A percentile compares a stretch with the other conserved stretches of the same genome.
Evolutionary conservation across 2,797 vertebrate species (phyloP).

Genomic region (Rhincodon typus): DNA sequence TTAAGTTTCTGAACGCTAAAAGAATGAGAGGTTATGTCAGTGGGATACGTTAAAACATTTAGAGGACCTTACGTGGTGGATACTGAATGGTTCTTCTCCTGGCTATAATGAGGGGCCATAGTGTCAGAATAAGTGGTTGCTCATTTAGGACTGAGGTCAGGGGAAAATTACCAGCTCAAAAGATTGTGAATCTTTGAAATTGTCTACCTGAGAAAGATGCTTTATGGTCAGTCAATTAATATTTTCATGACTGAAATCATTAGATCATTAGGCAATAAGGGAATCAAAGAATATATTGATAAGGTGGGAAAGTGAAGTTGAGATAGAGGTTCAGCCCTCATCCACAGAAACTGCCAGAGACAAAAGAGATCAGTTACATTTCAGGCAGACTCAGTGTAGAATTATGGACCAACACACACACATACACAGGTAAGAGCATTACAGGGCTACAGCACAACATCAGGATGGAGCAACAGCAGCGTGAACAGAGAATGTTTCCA

Average conservation of each 20-base stretch:
- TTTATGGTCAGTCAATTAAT: background rate
- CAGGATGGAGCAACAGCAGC: no score
- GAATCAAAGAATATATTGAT: background rate
- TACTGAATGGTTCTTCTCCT: background rate
- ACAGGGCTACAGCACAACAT: no score
- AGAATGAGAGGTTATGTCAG: background rate
- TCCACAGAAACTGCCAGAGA: background rate
- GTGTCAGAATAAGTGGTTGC: background rate
- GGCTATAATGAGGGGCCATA: background rate
- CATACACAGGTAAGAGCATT: no score
- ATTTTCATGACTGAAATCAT: background rate
- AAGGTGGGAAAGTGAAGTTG: background rate
- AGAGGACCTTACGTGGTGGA: background rate
- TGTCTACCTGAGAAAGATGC: no score
- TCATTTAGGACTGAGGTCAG: background rate
- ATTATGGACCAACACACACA: no score
- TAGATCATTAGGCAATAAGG: background rate
- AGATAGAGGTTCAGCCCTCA: background rate
- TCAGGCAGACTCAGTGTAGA: no score
- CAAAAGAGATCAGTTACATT: no score
- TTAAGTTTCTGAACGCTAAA: no score
- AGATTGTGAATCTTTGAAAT: no score
- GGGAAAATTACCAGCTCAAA: background rate
- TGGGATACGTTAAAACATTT: background rate
- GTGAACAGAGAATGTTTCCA: no score